phyloP scores from a whole-genome alignment of 2,888 invertebrate genomes.

The Eilema sororculum region DNA sequence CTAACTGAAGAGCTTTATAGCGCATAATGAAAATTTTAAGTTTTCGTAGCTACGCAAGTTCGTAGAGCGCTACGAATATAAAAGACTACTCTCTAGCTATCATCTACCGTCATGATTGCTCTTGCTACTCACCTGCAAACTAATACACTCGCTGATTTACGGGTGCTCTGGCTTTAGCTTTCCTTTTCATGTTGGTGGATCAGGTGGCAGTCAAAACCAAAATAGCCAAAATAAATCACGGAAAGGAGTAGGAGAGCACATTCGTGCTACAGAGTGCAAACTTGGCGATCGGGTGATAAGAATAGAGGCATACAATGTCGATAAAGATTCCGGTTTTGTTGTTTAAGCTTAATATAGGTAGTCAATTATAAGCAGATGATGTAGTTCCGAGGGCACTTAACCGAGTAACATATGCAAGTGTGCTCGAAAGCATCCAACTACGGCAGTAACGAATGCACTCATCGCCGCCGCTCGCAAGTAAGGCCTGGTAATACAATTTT shows the following conservation, averaged over 20 bases:
- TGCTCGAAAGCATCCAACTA: constrained; percentile 68
- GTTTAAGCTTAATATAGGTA: constrained; percentile 28
- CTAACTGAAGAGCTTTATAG: constrained; percentile 39
- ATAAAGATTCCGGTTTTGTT: constrained; percentile 39
- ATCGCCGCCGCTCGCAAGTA: constrained; percentile 68
- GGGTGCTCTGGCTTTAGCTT: background rate
- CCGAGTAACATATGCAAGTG: constrained; percentile 63
- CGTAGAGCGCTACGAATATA: constrained; percentile 45
- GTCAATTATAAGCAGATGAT: constrained; percentile 21
- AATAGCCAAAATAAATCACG: background rate
- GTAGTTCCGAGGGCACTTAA: constrained; percentile 39
- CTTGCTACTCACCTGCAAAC: constrained; percentile 12
- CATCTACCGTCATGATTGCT: constrained; percentile 35
- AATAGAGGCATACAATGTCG: constrained; percentile 40
- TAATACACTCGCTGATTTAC: background rate
- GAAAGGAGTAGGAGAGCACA: background rate
- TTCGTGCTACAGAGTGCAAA: background rate
- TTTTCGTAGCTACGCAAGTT: constrained; percentile 14
- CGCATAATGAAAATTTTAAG: constrained; percentile 28
- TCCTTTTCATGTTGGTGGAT: background rate
- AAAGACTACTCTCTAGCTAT: constrained; percentile 45
- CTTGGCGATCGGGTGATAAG: background rate
- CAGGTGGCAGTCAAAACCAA: background rate
- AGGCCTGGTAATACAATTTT: constrained; percentile 82
- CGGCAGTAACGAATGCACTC: constrained; percentile 79